Evolutionary conservation across 2,888 invertebrate genomes (phyloP).

Genomic region (Aspidiotus rigidus): DNA sequence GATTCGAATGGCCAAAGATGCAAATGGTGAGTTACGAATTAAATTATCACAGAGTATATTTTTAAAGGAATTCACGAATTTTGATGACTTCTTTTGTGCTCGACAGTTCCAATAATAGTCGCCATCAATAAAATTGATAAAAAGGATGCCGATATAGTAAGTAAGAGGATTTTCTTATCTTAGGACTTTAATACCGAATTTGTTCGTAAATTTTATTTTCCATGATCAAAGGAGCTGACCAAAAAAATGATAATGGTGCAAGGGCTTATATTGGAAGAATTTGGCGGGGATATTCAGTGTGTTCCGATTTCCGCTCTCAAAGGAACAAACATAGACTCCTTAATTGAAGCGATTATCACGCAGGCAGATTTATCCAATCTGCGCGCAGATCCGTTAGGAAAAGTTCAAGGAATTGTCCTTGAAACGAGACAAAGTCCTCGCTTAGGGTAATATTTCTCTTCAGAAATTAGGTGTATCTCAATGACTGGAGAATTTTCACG

Average conservation of each 20-base stretch:
- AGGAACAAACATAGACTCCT: constrained; percentile 61
- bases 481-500: too few species aligned
- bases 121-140: constrained; percentile 98
- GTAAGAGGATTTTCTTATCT: constrained; percentile 43
- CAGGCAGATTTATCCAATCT: constrained; percentile 84
- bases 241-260: constrained; percentile 64
- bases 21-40: constrained; percentile 50
- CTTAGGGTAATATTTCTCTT: constrained; percentile 50
- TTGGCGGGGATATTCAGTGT: constrained; percentile 86
- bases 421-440: constrained; percentile 67
- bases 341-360: constrained; percentile 73
- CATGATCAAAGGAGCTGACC: constrained; percentile 54
- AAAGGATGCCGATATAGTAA: constrained; percentile 76
- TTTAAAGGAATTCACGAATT: neutral
- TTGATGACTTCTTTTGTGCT: constrained; percentile 2
- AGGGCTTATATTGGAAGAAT: constrained; percentile 73
- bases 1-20: constrained; percentile 71
- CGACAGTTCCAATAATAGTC: constrained; percentile 84
- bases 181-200: neutral
- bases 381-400: constrained; percentile 69
- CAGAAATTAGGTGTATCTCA: too few species aligned
- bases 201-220: neutral
- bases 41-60: neutral
- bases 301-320: constrained; percentile 86
- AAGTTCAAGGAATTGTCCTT: constrained; percentile 80